Evolutionary conservation across 2,888 invertebrate genomes (phyloP), one percentile per base, ranked within the genome.

Genomic region (Tinea pellionella): DNA sequence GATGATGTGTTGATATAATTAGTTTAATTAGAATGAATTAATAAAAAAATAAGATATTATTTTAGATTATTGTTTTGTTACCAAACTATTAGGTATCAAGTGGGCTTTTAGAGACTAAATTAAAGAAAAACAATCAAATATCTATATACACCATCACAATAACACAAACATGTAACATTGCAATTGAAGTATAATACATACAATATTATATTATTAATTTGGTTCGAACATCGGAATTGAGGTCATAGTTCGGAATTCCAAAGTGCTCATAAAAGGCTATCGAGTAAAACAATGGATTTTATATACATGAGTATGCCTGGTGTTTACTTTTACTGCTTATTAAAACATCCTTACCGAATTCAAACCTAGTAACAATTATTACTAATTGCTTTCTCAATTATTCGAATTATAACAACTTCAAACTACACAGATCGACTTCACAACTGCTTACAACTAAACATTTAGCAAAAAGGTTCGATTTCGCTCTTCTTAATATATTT

Each of bases 271-370:
- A 37, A 37, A 37, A 47, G 47, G 13, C 47, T 47, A 47, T 47
- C 4, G n/a, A 47, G n/a, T 37, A 2, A 47, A 47, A 16, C 47
- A 47, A 47, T 47, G 47, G 47, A 47, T 47, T 15, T 47, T 47
- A 47, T 16, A 15, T 13, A 8, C n/a, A 41, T 41, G 47, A 47
- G 16, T 15, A 16, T 47, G 15, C 15, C 13, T 9, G 13, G 13
- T 47, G 47, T 47, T 47, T 47, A 47, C 47, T 47, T 47, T 47
- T 47, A 47, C 15, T 47, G 47, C 47, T 47, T 15, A 47, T 47
- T 47, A 6, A 7, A 42, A 6, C 47, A 15, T 1, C 2, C 15
- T 47, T 15, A 47, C n/a, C 47, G 4, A 47, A 47, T 47, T 47
- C 15, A 47, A 16, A 16, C 47, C 47, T 47, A 16, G 15, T 16